Percentiles rank a stretch among this genome's conserved stretches.
These are phyloP conservation scores for Pica pica DNA, from an alignment of 2,113 vertebrate genomes.

Conservation along the genomic window DNA sequence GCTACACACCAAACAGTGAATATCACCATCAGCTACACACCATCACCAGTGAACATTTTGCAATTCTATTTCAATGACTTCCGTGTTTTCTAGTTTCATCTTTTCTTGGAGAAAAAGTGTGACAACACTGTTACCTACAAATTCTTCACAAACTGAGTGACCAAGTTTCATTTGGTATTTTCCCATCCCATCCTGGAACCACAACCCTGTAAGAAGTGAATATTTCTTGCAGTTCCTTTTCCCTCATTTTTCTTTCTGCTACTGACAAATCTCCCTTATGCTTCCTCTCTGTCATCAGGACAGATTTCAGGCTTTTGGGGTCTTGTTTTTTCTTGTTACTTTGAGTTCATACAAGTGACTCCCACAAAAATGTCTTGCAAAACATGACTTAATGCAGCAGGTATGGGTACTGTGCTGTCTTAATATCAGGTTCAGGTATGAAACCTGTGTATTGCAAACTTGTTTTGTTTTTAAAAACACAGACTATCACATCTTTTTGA, in stretches of 20 bases:
- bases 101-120: background rate
- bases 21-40: rapidly evolving
- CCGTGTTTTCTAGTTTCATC: background rate
- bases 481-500: background rate
- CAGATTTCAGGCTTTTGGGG: background rate
- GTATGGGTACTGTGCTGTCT: background rate
- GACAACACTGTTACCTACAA: background rate
- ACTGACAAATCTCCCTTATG: background rate
- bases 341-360: background rate
- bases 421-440: background rate
- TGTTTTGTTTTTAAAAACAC: background rate
- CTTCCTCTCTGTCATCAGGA: background rate
- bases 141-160: background rate
- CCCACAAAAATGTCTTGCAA: background rate
- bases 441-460: background rate
- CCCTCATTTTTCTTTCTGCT: background rate
- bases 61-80: background rate
- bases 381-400: background rate
- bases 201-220: background rate
- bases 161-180: background rate
- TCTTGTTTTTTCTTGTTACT: background rate
- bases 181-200: background rate
- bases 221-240: background rate
- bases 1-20: background rate
- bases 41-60: too few relatives aligned